Evolutionary conservation across 2,113 vertebrate species (phyloP).

Genomic region (Tupaia chinensis): DNA sequence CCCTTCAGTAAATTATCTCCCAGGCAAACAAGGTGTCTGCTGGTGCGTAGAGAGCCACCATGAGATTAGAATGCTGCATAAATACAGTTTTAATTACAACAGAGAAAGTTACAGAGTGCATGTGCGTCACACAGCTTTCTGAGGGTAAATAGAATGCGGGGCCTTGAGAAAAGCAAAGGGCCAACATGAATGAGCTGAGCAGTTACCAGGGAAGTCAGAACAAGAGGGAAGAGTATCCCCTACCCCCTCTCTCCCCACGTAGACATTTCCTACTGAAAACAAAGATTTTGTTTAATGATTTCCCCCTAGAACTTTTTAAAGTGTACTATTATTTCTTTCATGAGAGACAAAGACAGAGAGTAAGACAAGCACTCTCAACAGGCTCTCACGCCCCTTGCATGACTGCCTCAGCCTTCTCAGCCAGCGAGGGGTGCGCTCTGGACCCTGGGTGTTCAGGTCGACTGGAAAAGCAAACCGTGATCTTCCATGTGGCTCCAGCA

Average conservation of each 20-base stretch:
- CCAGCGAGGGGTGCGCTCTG: too few species aligned
- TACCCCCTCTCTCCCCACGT: too few species aligned
- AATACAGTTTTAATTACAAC: not conserved
- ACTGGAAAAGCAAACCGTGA: too few species aligned
- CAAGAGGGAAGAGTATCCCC: constrained; percentile 40
- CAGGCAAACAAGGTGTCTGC: not conserved
- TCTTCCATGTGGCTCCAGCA: too few species aligned
- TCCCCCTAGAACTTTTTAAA: not conserved
- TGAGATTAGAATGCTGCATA: not conserved
- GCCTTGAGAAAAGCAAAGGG: not conserved
- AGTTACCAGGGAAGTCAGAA: not conserved
- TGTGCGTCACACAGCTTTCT: not conserved
- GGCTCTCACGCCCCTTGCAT: too few species aligned
- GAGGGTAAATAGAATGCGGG: not conserved
- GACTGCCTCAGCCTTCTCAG: too few species aligned
- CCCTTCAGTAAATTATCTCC: not conserved
- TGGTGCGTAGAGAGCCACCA: not conserved
- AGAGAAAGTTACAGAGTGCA: not conserved
- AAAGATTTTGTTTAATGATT: not conserved
- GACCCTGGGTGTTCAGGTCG: too few species aligned
- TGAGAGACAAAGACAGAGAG: too few species aligned
- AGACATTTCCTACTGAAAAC: not conserved
- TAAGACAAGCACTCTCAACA: too few species aligned
- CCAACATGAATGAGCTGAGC: too few species aligned
- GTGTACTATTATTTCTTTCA: too few species aligned